Evolutionary conservation across 2,113 vertebrate species (phyloP).

Genomic region (human (Homo sapiens)): DNA sequence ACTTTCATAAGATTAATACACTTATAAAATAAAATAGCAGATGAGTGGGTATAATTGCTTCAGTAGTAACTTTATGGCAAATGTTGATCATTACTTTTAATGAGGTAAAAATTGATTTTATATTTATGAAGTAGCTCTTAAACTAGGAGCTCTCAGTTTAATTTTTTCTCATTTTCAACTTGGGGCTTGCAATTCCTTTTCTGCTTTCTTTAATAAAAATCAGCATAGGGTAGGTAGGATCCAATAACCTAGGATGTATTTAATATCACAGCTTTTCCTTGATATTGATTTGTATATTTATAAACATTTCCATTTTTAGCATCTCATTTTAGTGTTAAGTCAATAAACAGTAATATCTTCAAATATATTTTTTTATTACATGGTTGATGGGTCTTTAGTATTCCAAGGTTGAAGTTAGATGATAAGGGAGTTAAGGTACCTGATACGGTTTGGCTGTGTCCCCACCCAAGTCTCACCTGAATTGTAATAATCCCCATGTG

Average conservation of each 20-base stretch:
- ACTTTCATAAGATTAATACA: not conserved
- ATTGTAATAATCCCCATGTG: too few relatives aligned
- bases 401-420: not conserved
- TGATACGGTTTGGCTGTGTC: too few relatives aligned
- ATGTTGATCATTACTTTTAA: constrained; percentile 36
- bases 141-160: not conserved
- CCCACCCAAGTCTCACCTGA: too few relatives aligned
- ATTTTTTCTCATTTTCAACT: not conserved
- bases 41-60: not conserved
- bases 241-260: not conserved
- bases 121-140: constrained; percentile 28
- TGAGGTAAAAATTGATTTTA: constrained; percentile 28
- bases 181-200: not conserved
- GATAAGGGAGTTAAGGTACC: not conserved
- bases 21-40: constrained; percentile 16
- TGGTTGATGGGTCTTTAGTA: constrained; percentile 24
- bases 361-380: constrained; percentile 45
- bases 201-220: constrained; percentile 8
- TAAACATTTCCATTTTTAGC: constrained; percentile 16
- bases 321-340: constrained; percentile 20
- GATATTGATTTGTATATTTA: constrained; percentile 47
- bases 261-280: not conserved
- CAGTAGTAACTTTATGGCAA: not conserved
- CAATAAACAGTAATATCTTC: constrained; percentile 30
- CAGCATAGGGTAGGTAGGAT: not conserved